Evolutionary conservation across 2,888 invertebrate species (phyloP), one percentile per base, ranked within the genome.

Genomic region (Dryobotodes eremita): DNA sequence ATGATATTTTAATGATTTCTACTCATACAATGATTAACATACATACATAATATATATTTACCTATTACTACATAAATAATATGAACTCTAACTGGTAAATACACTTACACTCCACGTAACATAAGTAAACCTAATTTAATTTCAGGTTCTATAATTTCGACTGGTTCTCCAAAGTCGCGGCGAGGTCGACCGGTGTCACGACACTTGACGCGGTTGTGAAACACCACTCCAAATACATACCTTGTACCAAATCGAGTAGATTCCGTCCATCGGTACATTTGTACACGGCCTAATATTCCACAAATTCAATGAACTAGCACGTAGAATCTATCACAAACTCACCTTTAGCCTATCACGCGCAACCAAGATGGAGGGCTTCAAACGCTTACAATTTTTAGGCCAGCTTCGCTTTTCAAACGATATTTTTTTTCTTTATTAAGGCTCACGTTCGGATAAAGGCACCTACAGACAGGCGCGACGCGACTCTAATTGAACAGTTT

Each of bases 161-260:
- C 76, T 86, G 78, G 75, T 70, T 80, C 62, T 80, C 55, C 85
- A 83, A 89, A 89, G 87, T 84, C 78, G 86, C 53, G 66, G 55
- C 89, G 91, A 93, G 93, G 93, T 89, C 91, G 86, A 70, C 88
- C 74, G 74, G 84, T 89, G 88, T 91, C 91, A 92, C 90, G 91
- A 91, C 86, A 89, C 88, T 88, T 88, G 85, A 84, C 72, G 76
- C 59, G 66, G 26, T 90, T 90, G 81, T 85, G 80, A 82, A 82
- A 87, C 71, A 69, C 72, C 71, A 65, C 59, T 82, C 73, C 71
- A 85, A 77, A 85, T 82, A 76, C 26, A 75, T 55, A 57, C 26
- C 78, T 77, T 78, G 71, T 70, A n/a, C 31, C 55, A 17, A 69
- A 57, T 66, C 20, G 31, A 73, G 26, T 61, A 17, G 48, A 55